Percentiles rank a stretch among this genome's conserved stretches.
Conservation (phyloP, 2,888 invertebrate genomes). For the Agrilus biguttatus region DNA sequence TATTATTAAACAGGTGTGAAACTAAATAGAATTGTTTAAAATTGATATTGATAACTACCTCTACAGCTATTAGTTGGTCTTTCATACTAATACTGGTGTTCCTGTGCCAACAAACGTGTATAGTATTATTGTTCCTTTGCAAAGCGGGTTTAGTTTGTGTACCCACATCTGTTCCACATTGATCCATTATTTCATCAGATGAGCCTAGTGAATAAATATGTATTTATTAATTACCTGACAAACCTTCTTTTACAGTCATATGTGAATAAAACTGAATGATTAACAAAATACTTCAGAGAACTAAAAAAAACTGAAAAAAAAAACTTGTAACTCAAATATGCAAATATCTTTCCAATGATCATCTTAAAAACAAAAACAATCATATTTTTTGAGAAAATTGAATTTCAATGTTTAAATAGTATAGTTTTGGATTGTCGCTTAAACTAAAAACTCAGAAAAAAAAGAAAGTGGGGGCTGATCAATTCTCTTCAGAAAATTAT, state of each 20-base stretch:
- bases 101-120: slow-evolving; percentile 97
- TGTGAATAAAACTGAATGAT: not conserved
- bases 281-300: not conserved
- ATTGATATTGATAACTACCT: slow-evolving; percentile 32
- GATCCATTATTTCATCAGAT: slow-evolving; percentile 57
- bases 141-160: slow-evolving; percentile 35
- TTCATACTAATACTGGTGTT: slow-evolving; percentile 69
- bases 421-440: too few species aligned
- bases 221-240: slow-evolving; percentile 1
- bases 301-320: not conserved
- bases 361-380: too few species aligned
- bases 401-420: too few species aligned
- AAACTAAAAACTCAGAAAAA: too few species aligned
- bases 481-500: too few species aligned
- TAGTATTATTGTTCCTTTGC: slow-evolving; percentile 65
- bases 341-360: too few species aligned
- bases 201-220: slow-evolving; percentile 39
- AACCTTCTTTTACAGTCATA: slow-evolving; percentile 1
- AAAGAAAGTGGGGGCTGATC: too few species aligned
- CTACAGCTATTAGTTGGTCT: slow-evolving; percentile 58
- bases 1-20: not conserved
- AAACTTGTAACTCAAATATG: too few species aligned
- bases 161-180: slow-evolving; percentile 39
- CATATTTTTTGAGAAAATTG: not conserved
- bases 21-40: not conserved